Percentiles rank a stretch among this genome's conserved stretches.
These are phyloP conservation scores for Camponotus floridanus DNA, from an alignment of 1,140 invertebrate genomes.

Conservation along the genomic window DNA sequence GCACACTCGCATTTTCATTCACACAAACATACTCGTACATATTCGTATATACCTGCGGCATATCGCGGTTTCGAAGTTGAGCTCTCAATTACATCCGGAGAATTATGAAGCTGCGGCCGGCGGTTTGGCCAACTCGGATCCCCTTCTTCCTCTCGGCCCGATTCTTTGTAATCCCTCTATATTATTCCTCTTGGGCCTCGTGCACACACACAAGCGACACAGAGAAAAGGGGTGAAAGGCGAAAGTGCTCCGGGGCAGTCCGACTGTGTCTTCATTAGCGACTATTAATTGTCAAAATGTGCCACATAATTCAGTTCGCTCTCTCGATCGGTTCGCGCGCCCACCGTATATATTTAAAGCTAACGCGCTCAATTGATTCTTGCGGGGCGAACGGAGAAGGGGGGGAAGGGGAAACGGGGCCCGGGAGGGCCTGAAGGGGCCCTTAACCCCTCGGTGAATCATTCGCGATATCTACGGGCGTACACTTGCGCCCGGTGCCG, in stretches of 20 bases:
- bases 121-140: slow-evolving; percentile 2
- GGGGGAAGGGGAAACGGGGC: neutral
- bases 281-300: slow-evolving; percentile 83
- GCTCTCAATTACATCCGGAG: slow-evolving; percentile 85
- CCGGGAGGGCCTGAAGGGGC: neutral
- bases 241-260: slow-evolving; percentile 71
- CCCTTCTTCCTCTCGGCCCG: neutral
- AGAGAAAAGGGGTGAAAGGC: slow-evolving; percentile 66
- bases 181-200: slow-evolving; percentile 14
- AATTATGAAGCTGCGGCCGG: slow-evolving; percentile 79
- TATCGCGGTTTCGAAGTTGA: slow-evolving; percentile 77
- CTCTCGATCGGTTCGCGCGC: slow-evolving; percentile 20
- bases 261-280: slow-evolving; percentile 84
- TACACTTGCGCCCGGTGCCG: slow-evolving; percentile 16
- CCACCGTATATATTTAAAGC: slow-evolving; percentile 56
- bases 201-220: neutral
- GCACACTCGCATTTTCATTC: slow-evolving; percentile 68
- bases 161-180: slow-evolving; percentile 38
- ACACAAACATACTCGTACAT: slow-evolving; percentile 36
- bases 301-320: slow-evolving; percentile 81
- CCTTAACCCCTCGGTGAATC: slow-evolving; percentile 55
- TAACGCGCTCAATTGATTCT: slow-evolving; percentile 70
- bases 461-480: slow-evolving; percentile 32
- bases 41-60: slow-evolving; percentile 26
- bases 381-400: neutral